Percentiles rank a stretch among this genome's conserved stretches.
These are phyloP conservation scores for Bombycilla garrulus DNA, from an alignment of 2,113 vertebrate genomes.

Conservation along the genomic window DNA sequence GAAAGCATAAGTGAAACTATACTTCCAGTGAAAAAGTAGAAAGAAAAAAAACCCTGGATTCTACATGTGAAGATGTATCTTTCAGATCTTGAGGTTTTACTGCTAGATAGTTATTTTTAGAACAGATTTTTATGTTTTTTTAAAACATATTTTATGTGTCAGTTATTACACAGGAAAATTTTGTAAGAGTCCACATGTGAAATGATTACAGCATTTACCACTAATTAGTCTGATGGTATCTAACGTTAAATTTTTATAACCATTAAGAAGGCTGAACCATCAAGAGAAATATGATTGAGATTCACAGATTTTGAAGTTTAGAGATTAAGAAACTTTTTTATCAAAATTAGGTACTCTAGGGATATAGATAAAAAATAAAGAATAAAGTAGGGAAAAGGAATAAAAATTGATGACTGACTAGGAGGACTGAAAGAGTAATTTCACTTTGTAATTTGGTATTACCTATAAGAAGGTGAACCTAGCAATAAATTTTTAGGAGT, in stretches of 20 bases:
- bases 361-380: neutral
- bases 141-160: neutral
- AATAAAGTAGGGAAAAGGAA: neutral
- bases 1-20: too few relatives aligned
- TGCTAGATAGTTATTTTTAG: neutral
- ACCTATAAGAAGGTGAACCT: neutral
- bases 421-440: neutral
- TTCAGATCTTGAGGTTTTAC: neutral
- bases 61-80: neutral
- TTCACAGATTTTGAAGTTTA: neutral
- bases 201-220: neutral
- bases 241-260: slow-evolving; percentile 25
- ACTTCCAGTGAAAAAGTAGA: neutral
- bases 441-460: neutral
- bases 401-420: neutral
- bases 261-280: neutral
- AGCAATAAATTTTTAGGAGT: neutral
- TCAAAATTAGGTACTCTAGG: neutral
- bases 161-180: slow-evolving; percentile 13
- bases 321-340: neutral
- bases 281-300: neutral
- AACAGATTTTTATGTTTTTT: neutral
- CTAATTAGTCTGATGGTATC: slow-evolving; percentile 4
- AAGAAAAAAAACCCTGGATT: neutral
- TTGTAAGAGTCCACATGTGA: neutral